Percentiles rank a stretch among this genome's conserved stretches.
Evolutionary conservation across 2,888 invertebrate species (phyloP).

Genomic region (Amphipyra tragopoginis): DNA sequence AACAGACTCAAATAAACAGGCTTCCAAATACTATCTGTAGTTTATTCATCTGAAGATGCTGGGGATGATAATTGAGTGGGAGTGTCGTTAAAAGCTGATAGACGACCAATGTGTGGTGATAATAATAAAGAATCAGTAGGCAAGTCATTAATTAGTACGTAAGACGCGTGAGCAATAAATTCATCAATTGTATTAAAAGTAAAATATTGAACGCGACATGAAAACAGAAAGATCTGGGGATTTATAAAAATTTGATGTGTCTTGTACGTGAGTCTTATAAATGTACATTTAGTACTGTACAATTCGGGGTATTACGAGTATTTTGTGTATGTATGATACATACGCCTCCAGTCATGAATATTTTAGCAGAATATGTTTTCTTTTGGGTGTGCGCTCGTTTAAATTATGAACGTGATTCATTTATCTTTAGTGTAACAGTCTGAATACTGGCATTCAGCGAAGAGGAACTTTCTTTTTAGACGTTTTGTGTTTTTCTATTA

Average conservation of each 20-base stretch:
- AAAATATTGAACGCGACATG: not conserved
- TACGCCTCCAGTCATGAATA: conserved; percentile 54
- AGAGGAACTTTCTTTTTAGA: conserved; percentile 26
- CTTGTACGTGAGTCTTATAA: conserved; percentile 16
- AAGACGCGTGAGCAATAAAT: not conserved
- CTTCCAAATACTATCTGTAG: conserved; percentile 27
- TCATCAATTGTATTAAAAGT: conserved; percentile 1
- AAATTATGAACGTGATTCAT: conserved; percentile 61
- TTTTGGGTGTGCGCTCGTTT: conserved; percentile 46
- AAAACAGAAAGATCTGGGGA: conserved; percentile 15
- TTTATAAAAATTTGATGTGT: conserved; percentile 25
- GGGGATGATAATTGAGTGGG: conserved; percentile 11
- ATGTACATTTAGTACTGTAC: conserved; percentile 41
- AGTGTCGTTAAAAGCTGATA: conserved; percentile 4
- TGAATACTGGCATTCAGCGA: conserved; percentile 24
- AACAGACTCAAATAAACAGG: conserved; percentile 40
- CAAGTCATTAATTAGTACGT: not conserved
- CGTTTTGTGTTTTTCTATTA: conserved; percentile 34
- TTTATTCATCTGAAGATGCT: conserved; percentile 28
- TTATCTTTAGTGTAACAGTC: conserved; percentile 47
- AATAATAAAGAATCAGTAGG: not conserved
- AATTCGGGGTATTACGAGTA: conserved; percentile 36
- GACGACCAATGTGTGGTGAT: not conserved
- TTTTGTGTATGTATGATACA: conserved; percentile 35
- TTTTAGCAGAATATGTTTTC: conserved; percentile 57